These are phyloP conservation scores for Coleophora flavipennella DNA, from an alignment of 2,888 invertebrate species.

Conservation along the genomic window DNA sequence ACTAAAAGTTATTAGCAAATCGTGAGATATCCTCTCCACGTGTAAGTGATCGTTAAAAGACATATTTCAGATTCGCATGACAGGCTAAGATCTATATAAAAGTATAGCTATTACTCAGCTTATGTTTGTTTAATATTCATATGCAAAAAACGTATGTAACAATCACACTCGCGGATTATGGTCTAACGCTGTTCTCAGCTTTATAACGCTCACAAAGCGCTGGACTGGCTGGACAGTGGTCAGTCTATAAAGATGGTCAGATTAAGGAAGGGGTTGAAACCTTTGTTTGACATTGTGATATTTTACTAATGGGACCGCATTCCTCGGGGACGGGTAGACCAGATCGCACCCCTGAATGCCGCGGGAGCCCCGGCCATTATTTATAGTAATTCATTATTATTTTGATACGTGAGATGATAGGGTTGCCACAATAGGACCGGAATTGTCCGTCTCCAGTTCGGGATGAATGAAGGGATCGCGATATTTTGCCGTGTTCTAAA, in stretches of 20 bases:
- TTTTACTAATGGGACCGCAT: slow-evolving; percentile 67
- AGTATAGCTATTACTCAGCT: too few species aligned
- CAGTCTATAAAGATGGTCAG: slow-evolving; percentile 64
- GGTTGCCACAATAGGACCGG: slow-evolving; percentile 45
- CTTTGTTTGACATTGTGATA: slow-evolving; percentile 55
- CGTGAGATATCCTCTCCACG: not conserved
- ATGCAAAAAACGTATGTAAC: slow-evolving; percentile 49
- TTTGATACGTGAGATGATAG: slow-evolving; percentile 67
- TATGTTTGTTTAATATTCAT: slow-evolving; percentile 30
- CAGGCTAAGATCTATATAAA: not conserved
- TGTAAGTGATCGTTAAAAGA: slow-evolving; percentile 3
- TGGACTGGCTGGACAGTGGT: slow-evolving; percentile 43
- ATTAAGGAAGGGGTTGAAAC: slow-evolving; percentile 47
- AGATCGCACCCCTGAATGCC: slow-evolving; percentile 31
- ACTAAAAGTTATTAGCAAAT: too few species aligned
- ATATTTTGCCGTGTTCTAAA: too few species aligned
- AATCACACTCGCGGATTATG: slow-evolving; percentile 54
- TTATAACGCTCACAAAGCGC: slow-evolving; percentile 32
- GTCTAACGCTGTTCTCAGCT: slow-evolving; percentile 47
- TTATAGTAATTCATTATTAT: slow-evolving; percentile 70
- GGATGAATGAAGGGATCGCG: too few species aligned
- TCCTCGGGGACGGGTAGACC: slow-evolving; percentile 60
- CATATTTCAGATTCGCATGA: slow-evolving; percentile 1
- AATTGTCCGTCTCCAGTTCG: too few species aligned
- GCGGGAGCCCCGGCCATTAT: slow-evolving; percentile 44